Evolutionary conservation across 2,888 invertebrate species (phyloP).

Genomic region (Cheilosia urbana): DNA sequence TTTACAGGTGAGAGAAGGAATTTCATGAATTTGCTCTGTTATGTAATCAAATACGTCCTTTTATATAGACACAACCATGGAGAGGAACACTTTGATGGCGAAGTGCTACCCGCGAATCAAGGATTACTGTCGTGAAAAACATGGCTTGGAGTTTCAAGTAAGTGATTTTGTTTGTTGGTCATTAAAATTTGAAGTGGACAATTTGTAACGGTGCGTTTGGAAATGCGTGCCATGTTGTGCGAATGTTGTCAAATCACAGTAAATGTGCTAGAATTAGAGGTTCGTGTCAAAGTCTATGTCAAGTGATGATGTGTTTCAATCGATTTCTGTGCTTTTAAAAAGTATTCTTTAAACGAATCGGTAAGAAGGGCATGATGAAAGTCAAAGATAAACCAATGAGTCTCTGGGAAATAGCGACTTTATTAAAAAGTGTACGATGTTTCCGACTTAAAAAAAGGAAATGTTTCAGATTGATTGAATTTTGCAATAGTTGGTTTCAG

Average conservation of each 20-base stretch:
- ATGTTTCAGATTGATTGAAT: no score
- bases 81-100: slow-evolving; percentile 98
- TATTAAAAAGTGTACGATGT: no score
- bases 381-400: no score
- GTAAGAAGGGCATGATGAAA: no score
- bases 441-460: no score
- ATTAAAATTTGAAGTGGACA: background rate
- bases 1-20: slow-evolving; percentile 91
- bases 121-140: slow-evolving; percentile 98
- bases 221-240: background rate
- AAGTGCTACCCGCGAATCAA: slow-evolving; percentile 98
- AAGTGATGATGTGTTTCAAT: background rate
- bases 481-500: no score
- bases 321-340: background rate
- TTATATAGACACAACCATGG: slow-evolving; percentile 95
- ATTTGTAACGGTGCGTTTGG: background rate
- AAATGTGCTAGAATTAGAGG: background rate
- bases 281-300: background rate
- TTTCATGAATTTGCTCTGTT: slow-evolving; percentile 5
- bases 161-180: slow-evolving; percentile 56
- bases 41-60: slow-evolving; percentile 33
- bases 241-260: background rate
- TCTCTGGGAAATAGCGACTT: no score
- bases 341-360: background rate
- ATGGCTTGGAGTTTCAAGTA: slow-evolving; percentile 99